Evolutionary conservation across 2,888 invertebrate genomes (phyloP).

Genomic region (Euspilapteryx auroguttella): DNA sequence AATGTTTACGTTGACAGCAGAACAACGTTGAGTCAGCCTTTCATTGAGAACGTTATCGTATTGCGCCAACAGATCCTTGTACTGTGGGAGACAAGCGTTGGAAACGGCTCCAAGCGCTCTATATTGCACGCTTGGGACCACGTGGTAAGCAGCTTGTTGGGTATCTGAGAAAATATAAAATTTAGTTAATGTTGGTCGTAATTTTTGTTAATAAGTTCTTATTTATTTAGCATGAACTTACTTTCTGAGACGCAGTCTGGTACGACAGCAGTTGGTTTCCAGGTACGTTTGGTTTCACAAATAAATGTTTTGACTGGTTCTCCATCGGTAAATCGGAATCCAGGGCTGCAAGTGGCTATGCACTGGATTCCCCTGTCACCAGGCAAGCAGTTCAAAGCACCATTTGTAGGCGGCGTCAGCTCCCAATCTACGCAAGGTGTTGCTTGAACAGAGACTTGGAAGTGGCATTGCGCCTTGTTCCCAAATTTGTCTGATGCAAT

Average conservation of each 20-base stretch:
- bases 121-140: conserved; percentile 83
- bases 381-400: conserved; percentile 83
- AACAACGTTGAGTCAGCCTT: conserved; percentile 87
- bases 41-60: conserved; percentile 79
- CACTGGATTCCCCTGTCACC: conserved; percentile 84
- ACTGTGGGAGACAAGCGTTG: conserved; percentile 79
- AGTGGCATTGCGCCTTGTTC: conserved; percentile 87
- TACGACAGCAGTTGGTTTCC: conserved; percentile 87
- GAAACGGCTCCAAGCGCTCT: conserved; percentile 90
- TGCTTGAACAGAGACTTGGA: conserved; percentile 91
- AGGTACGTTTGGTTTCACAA: conserved; percentile 78
- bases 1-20: conserved; percentile 92
- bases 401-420: conserved; percentile 84
- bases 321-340: conserved; percentile 89
- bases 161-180: conserved; percentile 65
- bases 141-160: conserved; percentile 93
- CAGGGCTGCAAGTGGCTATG: conserved; percentile 86
- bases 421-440: conserved; percentile 96
- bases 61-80: conserved; percentile 80
- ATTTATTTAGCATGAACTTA: too few species aligned
- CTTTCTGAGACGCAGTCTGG: conserved; percentile 95
- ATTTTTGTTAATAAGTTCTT: too few species aligned
- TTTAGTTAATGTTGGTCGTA: too few species aligned
- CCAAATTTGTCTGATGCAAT: conserved; percentile 85
- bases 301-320: conserved; percentile 84